phyloP scores from a whole-genome alignment of 2,888 invertebrate genomes.

The Cheilosia vernalis region DNA sequence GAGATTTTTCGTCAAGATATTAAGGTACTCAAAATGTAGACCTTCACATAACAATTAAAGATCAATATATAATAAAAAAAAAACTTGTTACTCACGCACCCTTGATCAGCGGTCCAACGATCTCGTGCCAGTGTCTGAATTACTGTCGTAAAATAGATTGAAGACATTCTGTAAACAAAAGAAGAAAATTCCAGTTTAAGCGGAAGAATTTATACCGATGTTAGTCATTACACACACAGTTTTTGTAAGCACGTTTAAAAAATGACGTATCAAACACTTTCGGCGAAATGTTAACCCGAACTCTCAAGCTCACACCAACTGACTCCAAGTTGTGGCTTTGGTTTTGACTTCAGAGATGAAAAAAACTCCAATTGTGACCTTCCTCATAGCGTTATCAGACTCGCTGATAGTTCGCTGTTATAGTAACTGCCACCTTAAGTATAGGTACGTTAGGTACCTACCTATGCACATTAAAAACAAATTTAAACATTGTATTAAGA shows the following conservation, averaged over 20 bases:
- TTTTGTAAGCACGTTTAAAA: background rate
- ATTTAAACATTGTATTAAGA: background rate
- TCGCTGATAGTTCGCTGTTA: background rate
- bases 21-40: too few species aligned
- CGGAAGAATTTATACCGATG: conserved; percentile 26
- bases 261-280: conserved; percentile 1
- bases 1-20: too few species aligned
- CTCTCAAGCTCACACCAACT: background rate
- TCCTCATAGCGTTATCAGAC: background rate
- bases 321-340: background rate
- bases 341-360: background rate
- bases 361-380: background rate
- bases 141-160: conserved; percentile 2
- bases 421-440: too few species aligned
- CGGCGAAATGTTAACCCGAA: background rate
- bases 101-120: background rate
- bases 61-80: background rate
- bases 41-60: too few species aligned
- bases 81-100: background rate
- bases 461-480: background rate
- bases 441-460: background rate
- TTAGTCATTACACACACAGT: background rate
- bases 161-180: background rate
- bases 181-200: background rate
- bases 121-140: background rate